Base-by-base conservation (phyloP, 2,888 invertebrate species). In the Cheilosia soror region DNA sequence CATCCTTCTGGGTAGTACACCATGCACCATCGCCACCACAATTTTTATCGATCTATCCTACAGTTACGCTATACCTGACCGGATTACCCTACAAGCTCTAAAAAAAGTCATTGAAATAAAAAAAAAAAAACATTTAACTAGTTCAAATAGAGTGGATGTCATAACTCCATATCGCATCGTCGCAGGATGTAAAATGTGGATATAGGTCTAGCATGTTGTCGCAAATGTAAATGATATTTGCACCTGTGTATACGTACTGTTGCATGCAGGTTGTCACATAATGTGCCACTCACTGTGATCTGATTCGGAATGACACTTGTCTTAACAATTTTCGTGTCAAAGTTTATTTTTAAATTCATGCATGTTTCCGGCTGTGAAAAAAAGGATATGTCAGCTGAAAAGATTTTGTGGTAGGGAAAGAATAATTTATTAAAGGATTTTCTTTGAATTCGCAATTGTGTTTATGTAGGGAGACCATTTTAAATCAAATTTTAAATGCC, bases 221-320 rank as follows among this genome's bases (percentile, higher is more conserved):
- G 6, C 60, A 53, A 62, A 62, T 53, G 7, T 42, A 49, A 72
- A 53, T 62, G 49, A 53, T 44, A 53, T 55, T 42, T 63, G 11
- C 40, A 11, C 42, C 25, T 25, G 49, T 25, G 20, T 42, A 42
- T 42, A 42, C 5, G n/a, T 33, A 37, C 40, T 49, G 27, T 42
- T 62, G 60, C 53, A 42, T 53, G 31, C 29, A 29, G 29, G 27
- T 40, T 29, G n/a, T 40, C 42, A 44, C n/a, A 62, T 53, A 62
- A 31, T 53, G 31, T 31, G 13, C 9, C 42, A 44, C 62, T 44
- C 62, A 42, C 42, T 5, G 5, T 47, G 40, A 37, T 40, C 60
- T n/a, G 51, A 44, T 20, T 51, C 25, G n/a, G 49, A 25, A n/a
- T 25, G 69, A 7, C n/a, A 47, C 15, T 29, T 62, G 53, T 53